These are phyloP conservation scores for Eupithecia subumbrata DNA, from an alignment of 2,888 invertebrate genomes.

Conservation along the genomic window DNA sequence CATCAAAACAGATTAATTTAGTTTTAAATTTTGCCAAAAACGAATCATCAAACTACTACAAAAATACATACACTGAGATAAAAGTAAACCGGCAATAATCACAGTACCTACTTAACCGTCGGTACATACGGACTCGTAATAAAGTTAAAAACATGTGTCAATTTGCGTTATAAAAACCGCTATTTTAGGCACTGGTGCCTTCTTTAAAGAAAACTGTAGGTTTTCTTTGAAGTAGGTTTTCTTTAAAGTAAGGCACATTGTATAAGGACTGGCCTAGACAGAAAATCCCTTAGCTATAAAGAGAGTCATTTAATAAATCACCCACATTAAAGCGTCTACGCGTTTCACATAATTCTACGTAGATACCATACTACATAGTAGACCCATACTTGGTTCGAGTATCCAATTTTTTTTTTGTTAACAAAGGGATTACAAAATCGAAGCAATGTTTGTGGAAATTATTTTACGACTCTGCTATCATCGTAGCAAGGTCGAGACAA, in stretches of 20 bases:
- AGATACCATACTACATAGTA: not conserved
- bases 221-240: too few relatives aligned
- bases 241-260: not conserved
- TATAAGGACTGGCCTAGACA: not conserved
- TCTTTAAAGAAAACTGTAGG: not conserved
- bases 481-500: not conserved
- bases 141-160: not conserved
- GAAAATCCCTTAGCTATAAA: not conserved
- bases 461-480: not conserved
- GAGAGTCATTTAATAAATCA: not conserved
- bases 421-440: not conserved
- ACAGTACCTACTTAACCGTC: not conserved
- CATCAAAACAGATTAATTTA: not conserved
- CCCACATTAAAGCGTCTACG: conserved; percentile 2
- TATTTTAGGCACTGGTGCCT: not conserved
- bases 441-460: not conserved
- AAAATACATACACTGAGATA: not conserved
- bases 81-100: not conserved
- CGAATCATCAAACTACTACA: not conserved
- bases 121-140: not conserved
- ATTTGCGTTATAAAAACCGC: not conserved
- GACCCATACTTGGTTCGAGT: not conserved
- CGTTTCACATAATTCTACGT: not conserved
- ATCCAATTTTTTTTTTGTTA: not conserved
- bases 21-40: not conserved